Evolutionary conservation across 2,888 invertebrate genomes (phyloP).

Genomic region (Aphidius colemani): DNA sequence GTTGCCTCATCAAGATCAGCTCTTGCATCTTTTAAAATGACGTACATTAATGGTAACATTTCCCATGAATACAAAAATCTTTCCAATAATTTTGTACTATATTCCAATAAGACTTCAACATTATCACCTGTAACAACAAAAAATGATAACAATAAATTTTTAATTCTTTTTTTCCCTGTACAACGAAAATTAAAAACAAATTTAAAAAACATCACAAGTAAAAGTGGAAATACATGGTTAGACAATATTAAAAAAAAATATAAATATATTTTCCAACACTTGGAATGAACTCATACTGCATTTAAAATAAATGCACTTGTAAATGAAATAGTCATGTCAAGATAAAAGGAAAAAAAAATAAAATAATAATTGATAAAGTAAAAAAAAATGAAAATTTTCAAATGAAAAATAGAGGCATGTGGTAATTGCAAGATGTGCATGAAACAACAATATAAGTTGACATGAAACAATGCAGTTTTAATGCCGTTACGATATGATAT

Average conservation of each 20-base stretch:
- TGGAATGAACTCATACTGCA: no score
- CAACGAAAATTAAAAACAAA: no score
- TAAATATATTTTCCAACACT: no score
- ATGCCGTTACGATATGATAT: conserved; percentile 41
- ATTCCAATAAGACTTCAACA: conserved; percentile 69
- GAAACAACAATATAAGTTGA: neutral
- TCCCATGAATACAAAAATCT: conserved; percentile 76
- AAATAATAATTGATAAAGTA: no score
- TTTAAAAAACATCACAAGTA: no score
- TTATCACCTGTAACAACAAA: conserved; percentile 58
- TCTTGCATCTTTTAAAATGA: conserved; percentile 76
- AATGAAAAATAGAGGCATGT: neutral
- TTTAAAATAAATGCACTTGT: no score
- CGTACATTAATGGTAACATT: conserved; percentile 79
- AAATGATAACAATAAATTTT: neutral
- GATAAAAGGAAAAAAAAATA: no score
- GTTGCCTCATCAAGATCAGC: conserved; percentile 78
- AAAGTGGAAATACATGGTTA: no score
- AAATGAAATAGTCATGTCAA: no score
- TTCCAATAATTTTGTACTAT: conserved; percentile 67
- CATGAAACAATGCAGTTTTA: conserved; percentile 30
- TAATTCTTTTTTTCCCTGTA: no score
- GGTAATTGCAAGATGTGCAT: neutral
- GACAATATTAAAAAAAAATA: no score
- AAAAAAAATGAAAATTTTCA: neutral